Conservation (phyloP, 2,113 vertebrate species). For the Numida meleagris region DNA sequence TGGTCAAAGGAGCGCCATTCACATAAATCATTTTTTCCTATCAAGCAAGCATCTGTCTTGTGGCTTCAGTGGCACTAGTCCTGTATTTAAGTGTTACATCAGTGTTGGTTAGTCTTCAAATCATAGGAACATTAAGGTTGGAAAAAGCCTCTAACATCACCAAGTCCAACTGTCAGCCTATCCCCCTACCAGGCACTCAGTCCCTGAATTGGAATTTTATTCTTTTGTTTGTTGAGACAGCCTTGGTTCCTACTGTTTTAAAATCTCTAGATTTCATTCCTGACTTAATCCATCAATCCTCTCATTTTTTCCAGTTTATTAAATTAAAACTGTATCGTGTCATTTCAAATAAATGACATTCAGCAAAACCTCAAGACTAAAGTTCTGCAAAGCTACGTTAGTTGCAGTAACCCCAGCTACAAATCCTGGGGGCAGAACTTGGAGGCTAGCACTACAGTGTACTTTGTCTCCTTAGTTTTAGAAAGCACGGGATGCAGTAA, state of each 20-base stretch:
- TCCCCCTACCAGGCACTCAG: no score
- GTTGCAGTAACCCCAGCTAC: rapidly evolving
- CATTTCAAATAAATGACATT: not conserved
- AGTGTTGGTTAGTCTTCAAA: not conserved
- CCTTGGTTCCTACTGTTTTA: not conserved
- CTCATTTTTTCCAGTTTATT: not conserved
- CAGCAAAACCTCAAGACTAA: not conserved
- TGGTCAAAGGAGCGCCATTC: not conserved
- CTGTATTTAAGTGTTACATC: rapidly evolving
- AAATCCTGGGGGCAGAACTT: not conserved
- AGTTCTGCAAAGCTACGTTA: not conserved
- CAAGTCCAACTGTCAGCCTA: no score
- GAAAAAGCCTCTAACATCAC: no score
- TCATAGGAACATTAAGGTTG: no score
- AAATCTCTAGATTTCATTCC: not conserved
- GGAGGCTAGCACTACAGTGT: not conserved
- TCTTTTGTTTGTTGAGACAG: not conserved
- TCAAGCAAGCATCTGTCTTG: not conserved
- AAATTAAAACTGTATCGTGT: not conserved
- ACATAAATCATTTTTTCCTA: not conserved
- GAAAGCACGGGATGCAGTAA: not conserved
- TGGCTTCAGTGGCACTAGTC: not conserved
- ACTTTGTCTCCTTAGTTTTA: not conserved
- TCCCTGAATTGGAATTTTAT: not conserved
- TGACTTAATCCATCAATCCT: not conserved